phyloP scores from a whole-genome alignment of 2,113 vertebrate genomes.

The Grus americana region DNA sequence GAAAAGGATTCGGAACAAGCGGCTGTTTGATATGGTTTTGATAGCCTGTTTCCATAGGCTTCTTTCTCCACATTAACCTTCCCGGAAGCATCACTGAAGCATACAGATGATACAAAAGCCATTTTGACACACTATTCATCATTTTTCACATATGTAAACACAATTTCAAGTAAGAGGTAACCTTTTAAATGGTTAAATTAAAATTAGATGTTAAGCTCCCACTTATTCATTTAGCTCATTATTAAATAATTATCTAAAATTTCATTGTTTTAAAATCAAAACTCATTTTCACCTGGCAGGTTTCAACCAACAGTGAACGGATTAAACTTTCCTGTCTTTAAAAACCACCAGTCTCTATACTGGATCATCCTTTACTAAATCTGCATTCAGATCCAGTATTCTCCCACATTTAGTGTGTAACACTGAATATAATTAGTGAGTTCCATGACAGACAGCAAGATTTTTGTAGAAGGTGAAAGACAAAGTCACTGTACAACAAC shows the following conservation, averaged over 20 bases:
- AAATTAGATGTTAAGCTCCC: neutral
- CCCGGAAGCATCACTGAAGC: neutral
- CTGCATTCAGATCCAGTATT: neutral
- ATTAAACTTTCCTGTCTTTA: neutral
- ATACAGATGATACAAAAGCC: neutral
- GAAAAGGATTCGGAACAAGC: neutral
- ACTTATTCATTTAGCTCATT: neutral
- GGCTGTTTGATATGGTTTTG: neutral
- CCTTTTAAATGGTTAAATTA: neutral
- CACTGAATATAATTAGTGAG: neutral
- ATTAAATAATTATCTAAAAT: neutral
- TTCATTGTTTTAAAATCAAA: neutral
- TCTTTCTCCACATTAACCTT: neutral
- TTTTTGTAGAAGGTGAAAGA: neutral
- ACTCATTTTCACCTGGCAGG: neutral
- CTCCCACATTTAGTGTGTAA: neutral
- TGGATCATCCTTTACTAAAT: neutral
- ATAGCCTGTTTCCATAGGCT: neutral
- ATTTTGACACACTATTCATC: neutral
- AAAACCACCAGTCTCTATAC: neutral
- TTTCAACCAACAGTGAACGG: neutral
- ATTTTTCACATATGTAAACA: neutral
- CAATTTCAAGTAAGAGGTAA: neutral
- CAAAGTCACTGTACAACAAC: neutral
- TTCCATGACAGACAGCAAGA: neutral